These are phyloP conservation scores for Tetraneura akinire DNA, from an alignment of 1,140 invertebrate genomes.

Conservation along the genomic window DNA sequence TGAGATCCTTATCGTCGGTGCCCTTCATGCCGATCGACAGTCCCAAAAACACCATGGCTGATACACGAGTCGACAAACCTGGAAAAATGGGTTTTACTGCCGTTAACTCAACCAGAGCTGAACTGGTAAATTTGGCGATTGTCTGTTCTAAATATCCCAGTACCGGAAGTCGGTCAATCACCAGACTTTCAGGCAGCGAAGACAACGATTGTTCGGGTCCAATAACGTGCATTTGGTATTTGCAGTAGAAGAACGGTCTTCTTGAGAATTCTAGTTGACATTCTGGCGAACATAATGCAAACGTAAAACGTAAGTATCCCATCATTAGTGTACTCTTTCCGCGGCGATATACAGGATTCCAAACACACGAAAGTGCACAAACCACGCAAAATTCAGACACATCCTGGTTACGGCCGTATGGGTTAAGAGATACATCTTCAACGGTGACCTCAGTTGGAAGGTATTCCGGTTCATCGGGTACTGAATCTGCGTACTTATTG, in stretches of 20 bases:
- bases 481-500: not conserved
- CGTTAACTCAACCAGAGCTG: not conserved
- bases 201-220: not conserved
- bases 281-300: not conserved
- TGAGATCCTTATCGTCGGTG: not conserved
- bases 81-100: not conserved
- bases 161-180: not conserved
- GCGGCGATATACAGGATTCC: not conserved
- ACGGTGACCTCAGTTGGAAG: not conserved
- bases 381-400: not conserved
- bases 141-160: constrained; percentile 31
- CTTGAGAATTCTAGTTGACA: not conserved
- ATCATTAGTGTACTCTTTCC: not conserved
- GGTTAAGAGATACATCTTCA: not conserved
- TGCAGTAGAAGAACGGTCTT: not conserved
- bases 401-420: not conserved
- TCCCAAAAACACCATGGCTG: constrained; percentile 23
- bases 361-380: not conserved
- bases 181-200: accelerated
- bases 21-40: not conserved
- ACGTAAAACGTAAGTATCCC: not conserved
- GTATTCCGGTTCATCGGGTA: not conserved
- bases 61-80: not conserved
- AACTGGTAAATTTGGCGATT: not conserved
- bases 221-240: not conserved